phyloP scores from a whole-genome alignment of 2,113 vertebrate genomes.

The Spizaetus ornatus region DNA sequence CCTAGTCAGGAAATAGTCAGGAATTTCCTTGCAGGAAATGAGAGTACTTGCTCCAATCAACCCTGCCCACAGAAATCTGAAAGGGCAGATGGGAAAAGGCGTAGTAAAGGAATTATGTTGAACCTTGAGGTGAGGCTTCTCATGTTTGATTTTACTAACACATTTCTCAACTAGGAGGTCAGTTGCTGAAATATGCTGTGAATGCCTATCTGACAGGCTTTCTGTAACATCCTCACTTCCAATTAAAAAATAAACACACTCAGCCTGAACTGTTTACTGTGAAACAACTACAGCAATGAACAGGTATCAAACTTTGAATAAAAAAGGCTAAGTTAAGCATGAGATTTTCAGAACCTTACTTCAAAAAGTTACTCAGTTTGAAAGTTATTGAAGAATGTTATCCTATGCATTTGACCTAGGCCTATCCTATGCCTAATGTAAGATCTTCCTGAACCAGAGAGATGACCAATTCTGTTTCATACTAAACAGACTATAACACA shows the following conservation, averaged over 20 bases:
- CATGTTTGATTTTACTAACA: not conserved
- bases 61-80: not conserved
- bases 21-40: slow-evolving; percentile 46
- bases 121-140: not conserved
- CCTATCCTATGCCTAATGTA: not conserved
- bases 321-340: not conserved
- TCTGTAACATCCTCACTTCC: not conserved
- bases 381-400: not conserved
- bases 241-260: not conserved
- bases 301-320: not conserved
- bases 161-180: not conserved
- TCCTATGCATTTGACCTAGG: not conserved
- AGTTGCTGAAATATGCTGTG: not conserved
- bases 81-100: not conserved
- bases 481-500: not conserved
- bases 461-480: not conserved
- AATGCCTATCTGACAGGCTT: not conserved
- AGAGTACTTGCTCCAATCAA: not conserved
- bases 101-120: not conserved
- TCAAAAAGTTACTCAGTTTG: not conserved
- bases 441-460: not conserved
- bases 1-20: not conserved
- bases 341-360: not conserved
- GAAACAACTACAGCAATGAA: not conserved
- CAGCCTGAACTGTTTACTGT: not conserved